Percentiles rank a stretch among this genome's conserved stretches.
Conservation (phyloP, 2,888 invertebrate genomes). For the Dicycla oo region DNA sequence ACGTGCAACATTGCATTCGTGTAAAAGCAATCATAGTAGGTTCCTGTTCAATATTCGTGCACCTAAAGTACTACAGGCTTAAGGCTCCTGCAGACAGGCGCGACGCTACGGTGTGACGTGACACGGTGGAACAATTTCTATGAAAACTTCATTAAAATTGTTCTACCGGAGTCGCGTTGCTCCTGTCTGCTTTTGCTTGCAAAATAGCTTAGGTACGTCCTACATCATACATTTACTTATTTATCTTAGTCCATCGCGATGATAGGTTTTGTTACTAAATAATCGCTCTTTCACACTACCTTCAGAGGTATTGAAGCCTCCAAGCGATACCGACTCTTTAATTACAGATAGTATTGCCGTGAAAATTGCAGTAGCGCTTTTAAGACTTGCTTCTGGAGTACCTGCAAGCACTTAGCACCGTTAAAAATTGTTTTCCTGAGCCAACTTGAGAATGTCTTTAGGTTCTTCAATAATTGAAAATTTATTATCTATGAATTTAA, state of each 20-base stretch:
- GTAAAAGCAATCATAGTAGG: conserved; percentile 55
- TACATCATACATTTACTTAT: neutral
- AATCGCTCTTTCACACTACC: neutral
- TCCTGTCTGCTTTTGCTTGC: too few species aligned
- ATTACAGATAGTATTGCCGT: conserved; percentile 26
- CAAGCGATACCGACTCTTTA: conserved; percentile 12
- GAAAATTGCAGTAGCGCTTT: conserved; percentile 37
- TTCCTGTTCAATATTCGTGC: conserved; percentile 25
- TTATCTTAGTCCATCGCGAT: neutral
- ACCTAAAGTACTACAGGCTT: conserved; percentile 3
- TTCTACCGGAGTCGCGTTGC: too few species aligned
- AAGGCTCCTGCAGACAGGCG: too few species aligned
- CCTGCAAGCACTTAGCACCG: conserved; percentile 25
- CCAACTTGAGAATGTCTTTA: neutral
- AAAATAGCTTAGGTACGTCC: too few species aligned
- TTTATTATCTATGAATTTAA: conserved; percentile 8
- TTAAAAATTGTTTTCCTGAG: conserved; percentile 1
- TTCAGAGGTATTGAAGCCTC: neutral
- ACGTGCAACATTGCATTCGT: conserved; percentile 69
- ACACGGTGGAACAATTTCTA: too few species aligned
- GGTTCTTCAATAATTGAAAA: conserved; percentile 6
- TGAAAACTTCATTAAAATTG: too few species aligned
- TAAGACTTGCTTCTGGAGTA: conserved; percentile 10
- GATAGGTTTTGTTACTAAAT: neutral
- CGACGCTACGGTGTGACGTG: too few species aligned